Percentiles rank a stretch among this genome's conserved stretches.
These are phyloP conservation scores for Drosophila sp. DNA, from an alignment of 1,140 invertebrate species.

Conservation along the genomic window DNA sequence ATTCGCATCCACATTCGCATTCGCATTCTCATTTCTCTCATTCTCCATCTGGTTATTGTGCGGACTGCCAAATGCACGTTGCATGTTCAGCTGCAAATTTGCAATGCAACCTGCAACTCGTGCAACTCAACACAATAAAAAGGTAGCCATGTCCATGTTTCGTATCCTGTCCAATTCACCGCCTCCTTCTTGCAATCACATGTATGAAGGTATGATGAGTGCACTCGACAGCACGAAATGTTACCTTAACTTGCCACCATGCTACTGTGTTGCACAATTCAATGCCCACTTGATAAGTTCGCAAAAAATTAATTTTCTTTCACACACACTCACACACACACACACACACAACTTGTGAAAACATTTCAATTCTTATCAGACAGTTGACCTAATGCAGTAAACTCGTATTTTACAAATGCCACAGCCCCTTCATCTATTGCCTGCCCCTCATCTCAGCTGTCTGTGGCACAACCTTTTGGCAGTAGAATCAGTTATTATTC, in stretches of 20 bases:
- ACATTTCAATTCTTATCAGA: constrained; percentile 55
- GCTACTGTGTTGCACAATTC: constrained; percentile 29
- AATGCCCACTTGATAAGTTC: constrained; percentile 54
- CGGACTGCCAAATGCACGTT: constrained; percentile 79
- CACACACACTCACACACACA: constrained; percentile 19
- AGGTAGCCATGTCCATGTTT: constrained; percentile 35
- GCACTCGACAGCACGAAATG: constrained; percentile 74
- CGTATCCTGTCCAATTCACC: constrained; percentile 24
- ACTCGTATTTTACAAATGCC: neutral
- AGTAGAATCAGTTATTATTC: neutral
- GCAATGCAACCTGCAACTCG: constrained; percentile 63
- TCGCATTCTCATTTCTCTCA: constrained; percentile 5
- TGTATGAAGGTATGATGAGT: constrained; percentile 71
- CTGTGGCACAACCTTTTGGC: constrained; percentile 10
- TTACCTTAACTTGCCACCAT: constrained; percentile 44
- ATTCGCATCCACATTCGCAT: neutral
- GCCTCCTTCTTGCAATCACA: constrained; percentile 33
- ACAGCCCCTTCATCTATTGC: no score
- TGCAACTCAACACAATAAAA: constrained; percentile 60
- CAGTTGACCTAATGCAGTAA: constrained; percentile 51
- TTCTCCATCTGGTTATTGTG: constrained; percentile 50
- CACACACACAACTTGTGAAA: constrained; percentile 35
- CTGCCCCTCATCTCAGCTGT: neutral
- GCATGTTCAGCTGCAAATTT: constrained; percentile 76
- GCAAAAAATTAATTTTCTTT: constrained; percentile 50